A percentile compares a stretch with the other conserved stretches of the same genome.
phyloP scores from a whole-genome alignment of 2,113 vertebrate genomes.

The Monarcha castaneiventris region DNA sequence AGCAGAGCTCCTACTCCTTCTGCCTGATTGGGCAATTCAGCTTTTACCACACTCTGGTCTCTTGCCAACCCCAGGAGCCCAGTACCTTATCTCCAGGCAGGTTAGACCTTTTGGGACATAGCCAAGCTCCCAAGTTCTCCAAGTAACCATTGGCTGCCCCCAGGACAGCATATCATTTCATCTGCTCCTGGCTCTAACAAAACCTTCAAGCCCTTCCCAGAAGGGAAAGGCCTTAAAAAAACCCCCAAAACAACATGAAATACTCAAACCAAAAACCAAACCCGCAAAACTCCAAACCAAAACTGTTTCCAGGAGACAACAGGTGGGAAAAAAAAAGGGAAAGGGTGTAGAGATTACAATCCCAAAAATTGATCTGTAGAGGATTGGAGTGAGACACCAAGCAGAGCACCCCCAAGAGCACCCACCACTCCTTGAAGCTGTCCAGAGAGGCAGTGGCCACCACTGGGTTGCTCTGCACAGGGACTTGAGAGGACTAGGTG shows the following conservation, averaged over 20 bases:
- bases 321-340: neutral
- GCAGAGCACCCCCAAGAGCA: neutral
- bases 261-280: neutral
- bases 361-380: neutral
- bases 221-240: neutral
- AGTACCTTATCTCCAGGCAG: neutral
- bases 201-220: neutral
- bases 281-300: neutral
- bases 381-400: neutral
- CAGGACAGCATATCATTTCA: neutral
- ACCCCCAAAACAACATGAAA: neutral
- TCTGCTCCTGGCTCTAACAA: neutral
- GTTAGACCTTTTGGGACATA: neutral
- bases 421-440: neutral
- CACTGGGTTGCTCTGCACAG: neutral
- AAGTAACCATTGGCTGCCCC: neutral
- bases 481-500: neutral
- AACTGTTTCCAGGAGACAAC: neutral
- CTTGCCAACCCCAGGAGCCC: neutral
- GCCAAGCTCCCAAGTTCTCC: neutral
- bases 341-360: neutral
- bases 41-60: neutral
- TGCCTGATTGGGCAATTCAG: neutral
- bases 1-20: neutral
- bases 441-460: neutral